Conservation (phyloP, 2,113 vertebrate genomes). For the Myrmophylax atrothorax region DNA sequence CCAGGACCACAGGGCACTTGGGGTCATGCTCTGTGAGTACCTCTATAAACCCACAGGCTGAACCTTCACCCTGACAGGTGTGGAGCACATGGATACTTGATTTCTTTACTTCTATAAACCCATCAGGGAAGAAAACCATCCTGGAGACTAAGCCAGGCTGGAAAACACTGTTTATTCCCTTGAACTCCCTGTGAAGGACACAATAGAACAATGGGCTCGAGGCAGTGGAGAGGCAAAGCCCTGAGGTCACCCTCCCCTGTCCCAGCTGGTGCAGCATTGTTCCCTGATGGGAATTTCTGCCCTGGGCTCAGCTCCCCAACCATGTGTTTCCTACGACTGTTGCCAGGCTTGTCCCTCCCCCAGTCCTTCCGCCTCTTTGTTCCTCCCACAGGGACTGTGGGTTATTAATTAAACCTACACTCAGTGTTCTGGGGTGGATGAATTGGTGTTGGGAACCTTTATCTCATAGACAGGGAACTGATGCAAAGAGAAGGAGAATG, state of each 20-base stretch:
- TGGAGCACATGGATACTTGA: neutral
- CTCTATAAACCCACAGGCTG: neutral
- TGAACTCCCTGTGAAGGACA: constrained; percentile 36
- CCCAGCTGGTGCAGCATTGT: constrained; percentile 67
- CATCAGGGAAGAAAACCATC: constrained; percentile 4
- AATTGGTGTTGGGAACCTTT: neutral
- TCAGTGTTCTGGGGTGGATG: neutral
- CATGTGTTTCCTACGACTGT: constrained; percentile 65
- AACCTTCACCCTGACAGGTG: neutral
- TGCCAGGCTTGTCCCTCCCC: constrained; percentile 51
- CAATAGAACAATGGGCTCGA: constrained; percentile 63
- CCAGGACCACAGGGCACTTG: neutral
- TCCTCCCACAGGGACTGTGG: neutral
- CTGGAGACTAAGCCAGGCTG: neutral
- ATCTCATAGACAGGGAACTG: neutral
- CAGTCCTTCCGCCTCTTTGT: constrained; percentile 56
- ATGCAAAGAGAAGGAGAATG: neutral
- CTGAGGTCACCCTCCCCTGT: constrained; percentile 64
- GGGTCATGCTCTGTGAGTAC: neutral
- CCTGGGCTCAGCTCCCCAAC: neutral
- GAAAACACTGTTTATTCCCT: constrained; percentile 58
- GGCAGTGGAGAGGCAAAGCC: constrained; percentile 18
- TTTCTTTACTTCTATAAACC: neutral
- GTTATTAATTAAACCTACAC: constrained; percentile 24
- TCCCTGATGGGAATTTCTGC: constrained; percentile 66